Evolutionary conservation across 2,888 invertebrate species (phyloP), one percentile per base, ranked within the genome.

Genomic region (Nasonia oneida): DNA sequence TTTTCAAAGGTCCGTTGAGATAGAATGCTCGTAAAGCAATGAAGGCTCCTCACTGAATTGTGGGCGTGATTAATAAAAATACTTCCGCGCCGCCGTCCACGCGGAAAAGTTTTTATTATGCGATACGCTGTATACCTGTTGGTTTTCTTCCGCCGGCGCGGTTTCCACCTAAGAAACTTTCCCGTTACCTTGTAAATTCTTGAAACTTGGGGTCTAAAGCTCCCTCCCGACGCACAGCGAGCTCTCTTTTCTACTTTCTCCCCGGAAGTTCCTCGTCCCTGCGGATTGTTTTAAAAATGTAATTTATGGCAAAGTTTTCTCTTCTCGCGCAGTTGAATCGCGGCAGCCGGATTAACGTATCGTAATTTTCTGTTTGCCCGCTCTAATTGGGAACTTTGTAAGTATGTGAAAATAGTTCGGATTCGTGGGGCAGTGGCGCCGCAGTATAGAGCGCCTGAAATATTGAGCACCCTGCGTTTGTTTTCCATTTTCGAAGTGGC

Each of bases 111-210:
- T 80, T 71, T 50, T 50, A 33, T 75, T 57, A 61, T 29, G 71
- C 47, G n/a, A 39, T 39, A 29, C 50, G 8, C 39, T 53, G 15
- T 53, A 23, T 57, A 37, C 10, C 42, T 81, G 61, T 61, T 23
- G 10, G 57, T 73, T 57, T 81, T 39, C 47, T 18, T 50, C 37
- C 1, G 4, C 15, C 29, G 23, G 4, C 23, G 61, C 53, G n/a
- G 23, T 8, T 67, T 67, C 33, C 33, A 67, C 8, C 6, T 29
- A 64, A 67, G 42, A 78, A 78, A 78, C 78, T 78, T 78, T 78
- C 29, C 14, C 64, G 23, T 39, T 67, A 67, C 67, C 42, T 67
- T 78, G 47, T 78, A 78, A 78, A 78, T 78, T 78, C 78, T 29
- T 39, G 29, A 47, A 67, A 29, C 61, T 47, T 67, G 42, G 39